Base-by-base conservation (phyloP, 2,888 invertebrate species). In the Scaptomyza polygonia region DNA sequence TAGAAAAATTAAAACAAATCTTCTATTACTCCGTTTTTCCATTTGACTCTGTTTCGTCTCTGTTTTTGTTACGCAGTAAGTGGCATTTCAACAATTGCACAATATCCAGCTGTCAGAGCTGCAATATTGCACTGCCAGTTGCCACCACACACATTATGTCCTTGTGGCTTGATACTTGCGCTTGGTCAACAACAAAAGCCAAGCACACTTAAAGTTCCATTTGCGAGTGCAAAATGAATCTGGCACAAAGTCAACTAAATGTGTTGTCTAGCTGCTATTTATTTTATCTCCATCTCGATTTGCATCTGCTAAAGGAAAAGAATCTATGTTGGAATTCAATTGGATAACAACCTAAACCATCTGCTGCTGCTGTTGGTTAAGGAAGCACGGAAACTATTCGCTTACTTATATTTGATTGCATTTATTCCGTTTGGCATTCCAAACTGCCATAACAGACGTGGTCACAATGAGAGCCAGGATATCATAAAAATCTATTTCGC, bases 371-470 rank as follows among this genome's bases (percentile, higher is more conserved):
- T 29, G 16, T 11, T 45, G 30, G 30, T 3, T 18, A 3, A 9
- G 9, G 32, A 25, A 48, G 25, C 44, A 16, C 27, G 48, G 39
- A 55, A 75, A 62, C 56, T 66, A 53, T 69, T 63, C 44, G 58
- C 55, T 58, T 61, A 61, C 55, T 58, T 61, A 42, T 29, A 52
- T 70, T 59, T 71, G 30, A 79, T 65, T 48, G 47, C 61, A 25
- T 51, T 64, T 69, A 36, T 58, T 72, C 36, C 21, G 58, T 42
- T 64, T 58, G 53, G 52, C 52, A 61, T 51, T 54, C 47, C 32
- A 34, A 30, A 18, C 18, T 9, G 42, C 36, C 43, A 12, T 9
- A 21, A 12, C n/a, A 48, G 30, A 51, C 16, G 14, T 30, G 40
- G 9, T 7, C 9, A 1, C n/a, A 32, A 8, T 5, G 30, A 18